Conservation (phyloP, 2,113 vertebrate genomes). For the Sialia sialis region DNA sequence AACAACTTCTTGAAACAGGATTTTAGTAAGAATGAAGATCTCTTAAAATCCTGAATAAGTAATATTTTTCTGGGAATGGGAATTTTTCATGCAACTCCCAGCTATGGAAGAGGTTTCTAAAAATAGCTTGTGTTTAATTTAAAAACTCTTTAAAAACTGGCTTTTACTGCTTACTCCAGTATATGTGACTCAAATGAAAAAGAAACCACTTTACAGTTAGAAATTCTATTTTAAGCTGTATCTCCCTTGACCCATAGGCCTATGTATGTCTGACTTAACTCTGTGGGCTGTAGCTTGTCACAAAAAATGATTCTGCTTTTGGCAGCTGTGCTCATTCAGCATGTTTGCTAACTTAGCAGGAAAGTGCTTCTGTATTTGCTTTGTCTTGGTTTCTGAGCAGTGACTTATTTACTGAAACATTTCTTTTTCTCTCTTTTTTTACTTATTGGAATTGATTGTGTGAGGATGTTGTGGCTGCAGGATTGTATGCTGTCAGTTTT, state of each 20-base stretch:
- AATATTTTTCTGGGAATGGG: background rate
- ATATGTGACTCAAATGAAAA: constrained; percentile 57
- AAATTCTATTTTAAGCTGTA: constrained; percentile 65
- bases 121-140: background rate
- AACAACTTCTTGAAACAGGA: background rate
- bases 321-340: constrained; percentile 23
- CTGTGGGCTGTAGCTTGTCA: constrained; percentile 21
- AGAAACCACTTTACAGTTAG: constrained; percentile 55
- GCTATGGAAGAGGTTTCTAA: background rate
- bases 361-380: constrained; percentile 52
- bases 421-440: background rate
- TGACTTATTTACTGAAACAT: constrained; percentile 47
- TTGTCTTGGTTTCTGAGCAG: constrained; percentile 35
- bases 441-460: background rate
- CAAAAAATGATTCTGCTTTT: constrained; percentile 11
- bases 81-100: background rate
- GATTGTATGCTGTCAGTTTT: background rate
- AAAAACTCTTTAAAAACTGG: constrained; percentile 42
- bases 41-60: background rate
- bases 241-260: constrained; percentile 59
- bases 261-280: background rate
- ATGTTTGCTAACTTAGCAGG: constrained; percentile 39
- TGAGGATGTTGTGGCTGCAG: background rate
- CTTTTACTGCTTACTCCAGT: constrained; percentile 45
- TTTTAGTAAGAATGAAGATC: background rate